A percentile compares a stretch with the other conserved stretches of the same genome.
Evolutionary conservation across 1,140 invertebrate species (phyloP).

Genomic region (Drosophila paulistorum): DNA sequence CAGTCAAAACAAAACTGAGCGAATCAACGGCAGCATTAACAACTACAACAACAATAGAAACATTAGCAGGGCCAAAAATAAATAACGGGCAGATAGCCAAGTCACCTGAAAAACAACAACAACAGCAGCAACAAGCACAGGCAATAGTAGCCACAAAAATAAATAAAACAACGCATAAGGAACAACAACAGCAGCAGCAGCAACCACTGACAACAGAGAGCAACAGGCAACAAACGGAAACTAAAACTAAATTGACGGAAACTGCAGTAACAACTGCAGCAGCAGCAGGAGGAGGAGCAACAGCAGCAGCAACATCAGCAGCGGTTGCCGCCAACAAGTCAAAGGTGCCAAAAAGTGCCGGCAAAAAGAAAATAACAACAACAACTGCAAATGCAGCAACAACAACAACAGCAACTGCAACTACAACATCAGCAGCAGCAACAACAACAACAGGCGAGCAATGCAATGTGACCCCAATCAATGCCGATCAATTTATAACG

Average conservation of each 20-base stretch:
- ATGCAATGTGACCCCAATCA: slow-evolving; percentile 80
- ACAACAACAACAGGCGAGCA: slow-evolving; percentile 28
- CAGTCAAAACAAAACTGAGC: slow-evolving; percentile 48
- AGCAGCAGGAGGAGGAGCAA: slow-evolving; percentile 43
- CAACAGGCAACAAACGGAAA: slow-evolving; percentile 70
- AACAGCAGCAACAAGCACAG: slow-evolving; percentile 37
- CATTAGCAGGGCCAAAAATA: slow-evolving; percentile 78
- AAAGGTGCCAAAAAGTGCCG: slow-evolving; percentile 52
- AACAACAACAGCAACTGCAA: slow-evolving; percentile 29
- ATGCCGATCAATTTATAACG: slow-evolving; percentile 82
- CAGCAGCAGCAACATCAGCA: slow-evolving; percentile 27
- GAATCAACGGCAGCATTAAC: slow-evolving; percentile 38
- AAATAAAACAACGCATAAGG: slow-evolving; percentile 78
- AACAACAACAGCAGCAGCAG: slow-evolving; percentile 51
- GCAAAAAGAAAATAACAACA: slow-evolving; percentile 62
- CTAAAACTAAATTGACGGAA: slow-evolving; percentile 73
- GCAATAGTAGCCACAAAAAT: slow-evolving; percentile 52
- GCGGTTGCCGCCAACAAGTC: slow-evolving; percentile 1
- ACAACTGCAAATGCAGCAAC: slow-evolving; percentile 18
- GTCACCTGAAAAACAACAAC: slow-evolving; percentile 82
- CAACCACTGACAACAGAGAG: slow-evolving; percentile 45
- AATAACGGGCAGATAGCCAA: slow-evolving; percentile 79
- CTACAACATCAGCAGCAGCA: neutral
- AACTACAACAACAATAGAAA: slow-evolving; percentile 42
- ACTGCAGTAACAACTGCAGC: slow-evolving; percentile 36